Conservation (phyloP, 2,797 vertebrate species). For the Sciurus vulgaris region DNA sequence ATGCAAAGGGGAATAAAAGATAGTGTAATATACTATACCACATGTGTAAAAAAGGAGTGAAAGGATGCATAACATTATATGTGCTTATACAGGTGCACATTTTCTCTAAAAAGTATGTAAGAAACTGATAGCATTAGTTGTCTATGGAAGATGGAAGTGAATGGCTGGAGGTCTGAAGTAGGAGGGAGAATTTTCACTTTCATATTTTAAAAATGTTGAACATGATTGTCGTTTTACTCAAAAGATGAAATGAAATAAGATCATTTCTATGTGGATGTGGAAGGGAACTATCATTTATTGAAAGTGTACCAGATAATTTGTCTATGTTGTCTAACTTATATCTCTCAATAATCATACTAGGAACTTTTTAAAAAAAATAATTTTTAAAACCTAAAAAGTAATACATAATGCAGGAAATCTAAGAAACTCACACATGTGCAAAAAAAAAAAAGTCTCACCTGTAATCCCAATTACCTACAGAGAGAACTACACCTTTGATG, state of each 20-base stretch:
- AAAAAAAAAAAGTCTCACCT: slow-evolving; percentile 48
- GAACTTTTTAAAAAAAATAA: background rate
- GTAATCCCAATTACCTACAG: background rate
- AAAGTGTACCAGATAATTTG: background rate
- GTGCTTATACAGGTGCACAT: background rate
- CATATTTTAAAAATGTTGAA: slow-evolving; percentile 10
- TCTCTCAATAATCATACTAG: slow-evolving; percentile 4
- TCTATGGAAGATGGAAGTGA: background rate
- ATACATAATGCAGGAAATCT: slow-evolving; percentile 10
- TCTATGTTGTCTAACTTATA: background rate
- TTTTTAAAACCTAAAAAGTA: slow-evolving; percentile 34
- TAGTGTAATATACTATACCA: background rate
- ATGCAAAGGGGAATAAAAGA: background rate
- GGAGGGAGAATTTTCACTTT: slow-evolving; percentile 22
- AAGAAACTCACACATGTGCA: slow-evolving; percentile 10
- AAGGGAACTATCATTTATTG: background rate
- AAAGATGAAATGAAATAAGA: slow-evolving; percentile 41
- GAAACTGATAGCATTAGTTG: background rate
- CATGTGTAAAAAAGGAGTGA: background rate
- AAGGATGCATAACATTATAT: background rate
- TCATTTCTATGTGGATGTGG: slow-evolving; percentile 2
- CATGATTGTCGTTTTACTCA: slow-evolving; percentile 47
- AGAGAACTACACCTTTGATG: background rate
- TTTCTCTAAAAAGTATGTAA: background rate
- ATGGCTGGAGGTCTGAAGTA: background rate